phyloP scores from a whole-genome alignment of 2,797 vertebrate species.

The Syngnathus acus region DNA sequence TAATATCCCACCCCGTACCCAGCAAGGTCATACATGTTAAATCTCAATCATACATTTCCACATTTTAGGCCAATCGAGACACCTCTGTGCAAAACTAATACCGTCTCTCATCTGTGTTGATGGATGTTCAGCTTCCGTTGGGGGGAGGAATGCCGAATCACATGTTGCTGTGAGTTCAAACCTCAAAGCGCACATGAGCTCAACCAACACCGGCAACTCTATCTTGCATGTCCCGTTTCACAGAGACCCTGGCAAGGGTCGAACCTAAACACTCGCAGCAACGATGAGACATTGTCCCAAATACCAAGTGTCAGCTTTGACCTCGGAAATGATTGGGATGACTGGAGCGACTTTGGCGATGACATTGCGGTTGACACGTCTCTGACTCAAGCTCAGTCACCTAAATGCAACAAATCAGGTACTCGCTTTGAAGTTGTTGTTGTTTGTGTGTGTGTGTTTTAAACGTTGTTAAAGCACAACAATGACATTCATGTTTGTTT shows the following conservation, averaged over 20 bases:
- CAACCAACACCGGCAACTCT: background rate
- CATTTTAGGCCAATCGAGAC: background rate
- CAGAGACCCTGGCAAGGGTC: conserved; percentile 5
- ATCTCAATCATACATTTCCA: background rate
- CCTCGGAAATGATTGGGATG: conserved; percentile 73
- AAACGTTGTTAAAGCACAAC: background rate
- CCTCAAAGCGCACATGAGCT: conserved; percentile 8
- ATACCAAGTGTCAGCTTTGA: conserved; percentile 75
- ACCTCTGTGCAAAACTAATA: background rate
- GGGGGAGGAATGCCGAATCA: conserved; percentile 39
- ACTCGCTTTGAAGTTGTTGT: background rate
- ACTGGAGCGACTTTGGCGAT: conserved; percentile 87
- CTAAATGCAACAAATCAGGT: conserved; percentile 29
- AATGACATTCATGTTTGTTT: conserved; percentile 7
- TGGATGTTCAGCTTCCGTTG: conserved; percentile 36
- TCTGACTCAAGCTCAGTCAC: conserved; percentile 4
- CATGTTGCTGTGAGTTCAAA: conserved; percentile 33
- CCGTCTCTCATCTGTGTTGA: background rate
- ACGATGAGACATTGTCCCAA: conserved; percentile 10
- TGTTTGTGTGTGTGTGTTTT: too few species aligned
- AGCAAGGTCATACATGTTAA: conserved; percentile 19
- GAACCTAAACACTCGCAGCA: background rate
- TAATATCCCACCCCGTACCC: conserved; percentile 3
- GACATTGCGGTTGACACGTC: conserved; percentile 69
- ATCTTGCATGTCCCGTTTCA: background rate